Evolutionary conservation across 2,888 invertebrate genomes (phyloP), one percentile per base, ranked within the genome.

Genomic region (Scelioninae gen. 1): DNA sequence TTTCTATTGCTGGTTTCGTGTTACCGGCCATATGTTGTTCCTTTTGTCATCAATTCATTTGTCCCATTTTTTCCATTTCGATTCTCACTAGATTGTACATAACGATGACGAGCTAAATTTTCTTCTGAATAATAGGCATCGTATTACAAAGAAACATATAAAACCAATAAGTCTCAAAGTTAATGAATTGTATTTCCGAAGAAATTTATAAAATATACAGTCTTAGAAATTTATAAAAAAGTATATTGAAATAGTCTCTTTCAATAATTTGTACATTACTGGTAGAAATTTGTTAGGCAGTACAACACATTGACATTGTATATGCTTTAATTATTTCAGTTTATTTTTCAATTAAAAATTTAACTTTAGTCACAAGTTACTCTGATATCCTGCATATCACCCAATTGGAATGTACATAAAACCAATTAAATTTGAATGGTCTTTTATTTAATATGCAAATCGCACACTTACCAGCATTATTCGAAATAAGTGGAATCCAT

Each of bases 371-470:
- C 47, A 4, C 47, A 45, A 38, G 8, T 43, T 29, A 32, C 16
- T 43, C 23, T 8, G 43, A 49, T 34, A 16, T 53, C 13, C 29
- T 15, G 38, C 51, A 53, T 56, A 68, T 51, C 45, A 45, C 16
- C 16, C 49, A 49, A 13, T 10, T 16, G 58, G 58, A 58, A 71
- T 71, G 60, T 45, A 40, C 29, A 56, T 60, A 47, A 49, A 43
- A 62, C 60, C 72, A 60, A 72, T 72, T 72, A 60, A 60, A 62
- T 49, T 62, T 43, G 60, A 72, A 60, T 51, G 51, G 60, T 40
- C 47, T 40, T 72, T 62, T n/a, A 72, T 51, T 72, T 47, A 51
- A 51, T 60, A 62, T 72, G 60, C 62, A 62, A 72, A 60, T 62
- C 16, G 16, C 51, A 51, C 51, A 51, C 45, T 72, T 47, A 16